Evolutionary conservation across 2,888 invertebrate species (phyloP).

Genomic region (Eurytoma californica): DNA sequence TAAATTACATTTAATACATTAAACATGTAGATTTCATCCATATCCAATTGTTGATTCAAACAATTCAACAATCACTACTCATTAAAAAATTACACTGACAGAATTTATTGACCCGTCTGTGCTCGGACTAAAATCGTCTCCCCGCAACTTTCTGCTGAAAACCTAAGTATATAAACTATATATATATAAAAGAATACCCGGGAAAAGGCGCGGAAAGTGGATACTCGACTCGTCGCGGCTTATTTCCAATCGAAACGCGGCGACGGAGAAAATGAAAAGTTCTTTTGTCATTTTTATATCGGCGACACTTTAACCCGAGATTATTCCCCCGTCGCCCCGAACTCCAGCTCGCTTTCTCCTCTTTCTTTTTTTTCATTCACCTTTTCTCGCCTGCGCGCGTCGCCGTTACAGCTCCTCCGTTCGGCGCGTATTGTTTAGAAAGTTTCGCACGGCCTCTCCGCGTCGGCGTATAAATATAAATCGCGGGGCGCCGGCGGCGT

Average conservation of each 20-base stretch:
- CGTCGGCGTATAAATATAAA: constrained; percentile 53
- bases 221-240: constrained; percentile 1
- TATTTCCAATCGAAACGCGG: constrained; percentile 45
- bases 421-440: constrained; percentile 51
- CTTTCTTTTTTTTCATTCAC: constrained; percentile 3
- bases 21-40: no score
- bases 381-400: background rate
- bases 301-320: constrained; percentile 42
- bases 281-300: constrained; percentile 46
- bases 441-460: constrained; percentile 34
- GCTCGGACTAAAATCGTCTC: no score
- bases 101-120: no score
- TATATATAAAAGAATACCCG: no score
- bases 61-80: no score
- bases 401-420: constrained; percentile 9
- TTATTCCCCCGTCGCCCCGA: constrained; percentile 14
- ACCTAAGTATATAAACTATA: no score
- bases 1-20: no score
- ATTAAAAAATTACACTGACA: no score
- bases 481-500: constrained; percentile 15
- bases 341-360: background rate
- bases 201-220: background rate
- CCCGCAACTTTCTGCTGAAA: no score
- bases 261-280: constrained; percentile 49
- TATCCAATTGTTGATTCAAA: no score